Conservation (phyloP, 1,140 invertebrate species). For the Ylistrum balloti region DNA sequence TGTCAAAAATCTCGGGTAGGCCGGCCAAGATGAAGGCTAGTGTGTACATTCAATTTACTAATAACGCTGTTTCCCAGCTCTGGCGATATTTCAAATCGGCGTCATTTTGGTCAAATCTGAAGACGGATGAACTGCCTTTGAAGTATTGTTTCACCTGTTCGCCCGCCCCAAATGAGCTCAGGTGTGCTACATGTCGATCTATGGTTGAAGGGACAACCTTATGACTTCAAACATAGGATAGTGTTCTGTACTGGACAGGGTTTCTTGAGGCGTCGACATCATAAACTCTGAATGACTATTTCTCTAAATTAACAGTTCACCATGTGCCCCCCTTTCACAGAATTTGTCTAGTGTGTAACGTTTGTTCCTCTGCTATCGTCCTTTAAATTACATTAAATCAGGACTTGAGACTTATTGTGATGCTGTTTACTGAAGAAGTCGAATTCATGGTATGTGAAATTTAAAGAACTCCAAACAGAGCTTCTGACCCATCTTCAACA, state of each 20-base stretch:
- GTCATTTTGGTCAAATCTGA: slow-evolving; percentile 35
- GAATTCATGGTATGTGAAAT: no score
- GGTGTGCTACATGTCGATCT: background rate
- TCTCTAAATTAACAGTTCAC: no score
- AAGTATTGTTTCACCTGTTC: slow-evolving; percentile 19
- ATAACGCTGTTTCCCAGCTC: slow-evolving; percentile 31
- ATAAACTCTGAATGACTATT: background rate
- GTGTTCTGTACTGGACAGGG: background rate
- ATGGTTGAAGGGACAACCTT: background rate
- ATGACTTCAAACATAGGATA: background rate
- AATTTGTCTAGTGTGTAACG: no score
- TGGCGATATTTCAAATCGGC: slow-evolving; percentile 27
- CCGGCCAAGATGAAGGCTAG: background rate
- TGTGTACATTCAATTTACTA: slow-evolving; percentile 8
- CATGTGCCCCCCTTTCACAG: no score
- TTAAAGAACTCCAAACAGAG: no score
- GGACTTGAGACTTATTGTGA: no score
- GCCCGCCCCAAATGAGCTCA: slow-evolving; percentile 4
- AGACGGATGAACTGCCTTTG: slow-evolving; percentile 1
- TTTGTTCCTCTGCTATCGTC: no score
- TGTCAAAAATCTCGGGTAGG: slow-evolving; percentile 18
- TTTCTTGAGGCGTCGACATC: background rate
- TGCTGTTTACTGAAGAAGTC: no score
- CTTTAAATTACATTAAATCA: no score
- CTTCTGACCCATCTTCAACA: no score